Evolutionary conservation across 1,140 invertebrate species (phyloP).

Genomic region (Drosophila chauvacae): DNA sequence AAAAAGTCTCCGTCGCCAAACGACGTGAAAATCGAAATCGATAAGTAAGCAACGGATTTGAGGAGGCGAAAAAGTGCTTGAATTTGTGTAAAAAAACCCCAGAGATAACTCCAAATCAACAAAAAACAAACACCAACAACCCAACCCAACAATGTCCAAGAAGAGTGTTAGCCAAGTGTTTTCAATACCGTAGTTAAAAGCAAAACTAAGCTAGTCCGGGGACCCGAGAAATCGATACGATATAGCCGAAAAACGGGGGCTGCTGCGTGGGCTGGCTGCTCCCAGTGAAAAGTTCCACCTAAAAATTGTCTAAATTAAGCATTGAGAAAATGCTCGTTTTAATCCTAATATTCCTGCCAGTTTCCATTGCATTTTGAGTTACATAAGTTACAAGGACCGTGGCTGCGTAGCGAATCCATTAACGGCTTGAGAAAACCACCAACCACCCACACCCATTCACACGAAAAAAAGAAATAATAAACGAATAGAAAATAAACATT

Average conservation of each 20-base stretch:
- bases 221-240: constrained; percentile 46
- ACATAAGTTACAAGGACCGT: constrained; percentile 54
- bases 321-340: constrained; percentile 1
- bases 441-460: constrained; percentile 13
- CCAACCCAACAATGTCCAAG: constrained; percentile 61
- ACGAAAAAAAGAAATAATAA: constrained; percentile 7
- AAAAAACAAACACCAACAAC: constrained; percentile 32
- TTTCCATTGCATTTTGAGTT: constrained; percentile 35
- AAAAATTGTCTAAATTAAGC: neutral
- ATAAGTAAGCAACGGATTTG: constrained; percentile 71
- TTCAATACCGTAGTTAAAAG: constrained; percentile 37
- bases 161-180: constrained; percentile 76
- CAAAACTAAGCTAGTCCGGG: constrained; percentile 31
- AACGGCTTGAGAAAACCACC: constrained; percentile 37
- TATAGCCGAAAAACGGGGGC: constrained; percentile 30
- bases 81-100: constrained; percentile 45
- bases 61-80: constrained; percentile 28
- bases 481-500: neutral
- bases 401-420: constrained; percentile 43
- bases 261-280: constrained; percentile 24
- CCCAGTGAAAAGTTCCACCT: constrained; percentile 21
- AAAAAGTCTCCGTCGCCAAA: constrained; percentile 51
- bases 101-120: constrained; percentile 29
- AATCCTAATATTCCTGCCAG: neutral
- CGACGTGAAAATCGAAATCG: constrained; percentile 79